Base-by-base conservation (phyloP, 2,113 vertebrate species). In the Elanus axillaris region DNA sequence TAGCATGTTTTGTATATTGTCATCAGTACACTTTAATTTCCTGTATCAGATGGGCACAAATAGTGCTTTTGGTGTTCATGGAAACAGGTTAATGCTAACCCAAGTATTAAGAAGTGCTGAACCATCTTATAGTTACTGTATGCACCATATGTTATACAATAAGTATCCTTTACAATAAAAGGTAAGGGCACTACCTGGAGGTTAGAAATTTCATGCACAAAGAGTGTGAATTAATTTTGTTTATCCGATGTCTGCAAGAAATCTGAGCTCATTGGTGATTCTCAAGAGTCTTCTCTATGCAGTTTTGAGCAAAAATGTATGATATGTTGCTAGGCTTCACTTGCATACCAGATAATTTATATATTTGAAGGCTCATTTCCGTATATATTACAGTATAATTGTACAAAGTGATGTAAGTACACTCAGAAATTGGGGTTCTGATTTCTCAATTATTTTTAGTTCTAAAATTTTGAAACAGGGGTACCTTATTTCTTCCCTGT, bases 121-220 rank as follows among this genome's bases (percentile, higher is more conserved):
- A 50, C 22, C 36, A 43, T 43, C 17, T 20, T 17, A 7, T 10
- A 63, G 14, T 53, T 67, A 11, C 42, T 58, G 16, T 25, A 23
- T n/a, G 20, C 0, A 3, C n/a, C 91, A 3, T 32, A 25, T 10
- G 53, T 43, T 47, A n/a, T 34, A 31, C 7, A 5, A 0, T n/a
- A 56, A 73, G 25, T 59, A 36, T 60, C 32, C 43, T 90, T 90
- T 48, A 43, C 48, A 63, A 40, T 58, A 45, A 79, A 80, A 72
- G 4, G 7, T 38, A 38, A 80, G 31, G 43, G 16, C 43, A 34
- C n/a, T 42, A 62, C 31, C 36, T 67, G 47, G 26, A 56, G 71
- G 80, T 82, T 56, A 60, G 55, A 78, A 43, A 40, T 91, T 50
- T 64, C 15, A 42, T 64, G 25, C 21, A 34, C 45, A 59, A 53